Conservation (phyloP, 1,140 invertebrate species). For the Drosophila gunungcola region DNA sequence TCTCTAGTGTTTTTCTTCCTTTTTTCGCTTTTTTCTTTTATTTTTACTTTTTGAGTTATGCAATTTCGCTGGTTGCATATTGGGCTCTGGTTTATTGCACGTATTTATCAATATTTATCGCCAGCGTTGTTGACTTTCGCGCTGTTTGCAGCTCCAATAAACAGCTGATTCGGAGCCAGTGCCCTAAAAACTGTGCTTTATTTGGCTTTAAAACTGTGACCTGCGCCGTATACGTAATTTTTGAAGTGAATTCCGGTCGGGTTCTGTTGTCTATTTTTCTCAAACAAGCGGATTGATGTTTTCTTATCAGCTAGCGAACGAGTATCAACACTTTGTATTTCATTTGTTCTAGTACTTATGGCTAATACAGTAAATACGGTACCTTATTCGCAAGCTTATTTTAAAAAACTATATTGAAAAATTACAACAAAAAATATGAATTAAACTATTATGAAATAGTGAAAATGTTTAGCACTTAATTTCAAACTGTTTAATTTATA, state of each 20-base stretch:
- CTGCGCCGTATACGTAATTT: constrained; percentile 26
- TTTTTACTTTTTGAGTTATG: constrained; percentile 41
- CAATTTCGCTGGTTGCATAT: constrained; percentile 39
- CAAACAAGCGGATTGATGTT: constrained; percentile 20
- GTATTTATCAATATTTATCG: constrained; percentile 47
- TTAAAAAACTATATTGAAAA: no score
- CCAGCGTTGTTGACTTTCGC: constrained; percentile 16
- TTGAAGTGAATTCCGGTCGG: constrained; percentile 20
- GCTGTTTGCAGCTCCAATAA: constrained; percentile 10
- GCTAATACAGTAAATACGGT: not conserved
- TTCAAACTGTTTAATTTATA: not conserved
- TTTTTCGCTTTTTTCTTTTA: constrained; percentile 9
- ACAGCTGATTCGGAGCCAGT: constrained; percentile 42
- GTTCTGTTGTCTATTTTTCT: constrained; percentile 1
- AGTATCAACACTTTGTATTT: constrained; percentile 19
- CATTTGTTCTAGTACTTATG: not conserved
- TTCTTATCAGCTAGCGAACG: constrained; percentile 17
- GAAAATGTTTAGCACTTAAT: no score
- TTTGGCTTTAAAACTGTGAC: constrained; percentile 3
- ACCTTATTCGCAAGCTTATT: no score
- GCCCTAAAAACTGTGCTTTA: constrained; percentile 12
- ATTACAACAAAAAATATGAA: no score
- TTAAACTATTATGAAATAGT: no score
- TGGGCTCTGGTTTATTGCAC: constrained; percentile 33
- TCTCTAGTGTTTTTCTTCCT: constrained; percentile 41